Conservation (phyloP, 1,140 invertebrate genomes). For the Scylla paramamosain region DNA sequence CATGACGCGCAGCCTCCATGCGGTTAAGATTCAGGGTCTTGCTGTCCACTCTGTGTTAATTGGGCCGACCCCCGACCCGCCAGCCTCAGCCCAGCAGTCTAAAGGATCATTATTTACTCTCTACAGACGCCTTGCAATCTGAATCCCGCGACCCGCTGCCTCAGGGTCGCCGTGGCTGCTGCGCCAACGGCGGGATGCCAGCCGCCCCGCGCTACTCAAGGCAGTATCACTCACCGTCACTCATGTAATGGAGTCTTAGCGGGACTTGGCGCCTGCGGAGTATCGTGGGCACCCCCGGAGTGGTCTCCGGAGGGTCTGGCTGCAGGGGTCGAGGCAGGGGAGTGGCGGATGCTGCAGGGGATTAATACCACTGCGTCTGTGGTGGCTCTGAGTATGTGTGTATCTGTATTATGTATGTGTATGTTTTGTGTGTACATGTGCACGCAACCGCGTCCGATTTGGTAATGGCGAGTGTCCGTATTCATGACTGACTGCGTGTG, state of each 20-base stretch:
- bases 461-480: constrained; percentile 18
- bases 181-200: background rate
- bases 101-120: background rate
- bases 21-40: background rate
- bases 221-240: background rate
- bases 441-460: constrained; percentile 1
- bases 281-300: background rate
- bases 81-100: background rate
- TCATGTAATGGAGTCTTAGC: background rate
- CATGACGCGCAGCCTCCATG: background rate
- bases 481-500: background rate
- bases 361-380: background rate
- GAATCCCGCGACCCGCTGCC: background rate
- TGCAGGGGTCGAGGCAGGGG: background rate
- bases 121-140: background rate
- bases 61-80: background rate
- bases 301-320: background rate
- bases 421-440: constrained; percentile 11
- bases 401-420: background rate
- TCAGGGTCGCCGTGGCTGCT: background rate
- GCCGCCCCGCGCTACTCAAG: background rate
- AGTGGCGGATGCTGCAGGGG: background rate
- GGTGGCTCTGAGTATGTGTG: background rate
- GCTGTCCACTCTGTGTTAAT: background rate
- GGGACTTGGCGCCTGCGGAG: background rate